Evolutionary conservation across 1,140 invertebrate species (phyloP).

Genomic region (Berghia stephanieae): DNA sequence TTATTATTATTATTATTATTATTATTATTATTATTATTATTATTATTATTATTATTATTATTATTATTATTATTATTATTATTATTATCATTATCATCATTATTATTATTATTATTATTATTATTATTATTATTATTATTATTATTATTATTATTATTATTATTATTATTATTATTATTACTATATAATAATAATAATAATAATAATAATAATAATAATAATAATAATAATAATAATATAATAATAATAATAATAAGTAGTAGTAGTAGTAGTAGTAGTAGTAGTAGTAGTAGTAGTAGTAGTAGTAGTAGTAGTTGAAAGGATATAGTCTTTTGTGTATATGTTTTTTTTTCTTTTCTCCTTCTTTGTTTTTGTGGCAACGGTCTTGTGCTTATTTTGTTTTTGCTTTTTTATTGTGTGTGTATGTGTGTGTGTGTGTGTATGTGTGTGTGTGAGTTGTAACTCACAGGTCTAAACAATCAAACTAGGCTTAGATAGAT

Average conservation of each 20-base stretch:
- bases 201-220: not conserved
- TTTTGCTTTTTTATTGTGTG: slow-evolving; percentile 8
- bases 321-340: too few species aligned
- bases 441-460: slow-evolving; percentile 11
- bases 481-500: not conserved
- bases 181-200: too few species aligned
- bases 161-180: not conserved
- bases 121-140: not conserved
- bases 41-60: not conserved
- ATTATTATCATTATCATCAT: not conserved
- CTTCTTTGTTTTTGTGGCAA: not conserved
- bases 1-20: slow-evolving; percentile 9
- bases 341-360: too few species aligned
- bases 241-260: too few species aligned
- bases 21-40: not conserved
- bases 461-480: too few species aligned
- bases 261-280: too few species aligned
- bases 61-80: not conserved
- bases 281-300: slow-evolving; percentile 1
- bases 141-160: not conserved
- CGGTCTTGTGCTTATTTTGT: not conserved
- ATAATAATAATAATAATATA: not conserved
- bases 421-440: not conserved
- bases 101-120: not conserved
- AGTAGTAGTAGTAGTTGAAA: not conserved